Base-by-base conservation (phyloP, 2,113 vertebrate genomes). In the Nannobrachium achirus region DNA sequence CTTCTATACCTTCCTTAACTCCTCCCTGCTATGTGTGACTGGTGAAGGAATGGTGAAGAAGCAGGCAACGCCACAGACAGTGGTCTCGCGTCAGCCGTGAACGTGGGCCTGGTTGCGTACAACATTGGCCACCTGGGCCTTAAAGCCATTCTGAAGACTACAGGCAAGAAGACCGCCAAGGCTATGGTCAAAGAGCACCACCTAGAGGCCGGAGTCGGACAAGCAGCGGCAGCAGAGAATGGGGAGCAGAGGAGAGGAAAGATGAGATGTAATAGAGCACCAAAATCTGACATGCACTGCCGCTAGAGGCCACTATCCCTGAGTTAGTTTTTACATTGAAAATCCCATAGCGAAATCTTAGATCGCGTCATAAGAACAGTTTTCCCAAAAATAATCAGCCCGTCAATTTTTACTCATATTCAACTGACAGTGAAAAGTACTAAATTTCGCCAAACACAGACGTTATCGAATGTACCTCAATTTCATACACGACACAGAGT, bases 101-200 rank as follows among this genome's bases (percentile, higher is more conserved):
- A 96, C 51, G 81, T 97, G 60, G 96, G 95, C 1, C 16, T 95
- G 65, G 79, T 95, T 10, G 95, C 95, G 1, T 90, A 94, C 87
- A 97, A 96, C 78, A 86, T 99, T 51, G 94, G 98, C 72, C 89
- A 95, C 79, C 85, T 96, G 56, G 93, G 91, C 41, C 69, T 97
- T 72, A 96, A 94, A 83, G 94, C 93, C 20, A 56, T 97, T 4
- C 82, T 97, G 76, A 95, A 96, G 87, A 91, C 81, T 40, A 84
- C 94, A 7, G 91, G 94, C 46, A 96, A 95, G 67, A 76, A 93
- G 68, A 91, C 94, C 0, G 90, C 94, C 15, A 93, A 94, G 19
- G 89, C 85, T 33, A 76, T 94, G 48, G 70, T 92, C 8, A 88
- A 90, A 55, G 88, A 90, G 45, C 93, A 93, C 57, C 90, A 93